Conservation (phyloP, 2,113 vertebrate genomes). For the Callipepla californica region DNA sequence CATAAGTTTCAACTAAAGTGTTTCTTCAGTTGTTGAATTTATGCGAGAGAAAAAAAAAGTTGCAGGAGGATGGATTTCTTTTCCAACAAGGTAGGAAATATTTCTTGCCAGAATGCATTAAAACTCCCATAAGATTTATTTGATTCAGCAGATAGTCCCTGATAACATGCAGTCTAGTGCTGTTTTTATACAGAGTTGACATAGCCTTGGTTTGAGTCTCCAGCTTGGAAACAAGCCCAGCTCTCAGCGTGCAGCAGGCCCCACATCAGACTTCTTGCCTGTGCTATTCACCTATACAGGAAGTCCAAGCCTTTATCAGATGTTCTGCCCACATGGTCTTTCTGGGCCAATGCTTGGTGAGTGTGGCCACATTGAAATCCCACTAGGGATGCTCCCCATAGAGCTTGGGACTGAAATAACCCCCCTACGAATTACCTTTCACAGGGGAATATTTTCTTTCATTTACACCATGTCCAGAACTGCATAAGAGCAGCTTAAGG, state of each 20-base stretch:
- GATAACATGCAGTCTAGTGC: background rate
- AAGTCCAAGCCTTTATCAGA: background rate
- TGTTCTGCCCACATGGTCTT: fast-evolving
- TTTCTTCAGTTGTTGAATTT: background rate
- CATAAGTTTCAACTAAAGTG: background rate
- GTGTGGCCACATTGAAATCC: background rate
- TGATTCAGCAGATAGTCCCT: background rate
- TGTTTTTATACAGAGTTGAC: background rate
- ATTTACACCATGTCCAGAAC: background rate
- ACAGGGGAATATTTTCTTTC: background rate
- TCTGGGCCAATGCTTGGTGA: background rate
- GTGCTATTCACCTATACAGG: background rate
- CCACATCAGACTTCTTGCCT: background rate
- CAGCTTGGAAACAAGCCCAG: background rate
- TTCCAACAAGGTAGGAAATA: background rate
- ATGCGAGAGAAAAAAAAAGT: background rate
- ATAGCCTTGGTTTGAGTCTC: background rate
- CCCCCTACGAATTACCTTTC: background rate
- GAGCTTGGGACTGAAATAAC: background rate
- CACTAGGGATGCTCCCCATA: too few species aligned
- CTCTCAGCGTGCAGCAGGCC: background rate
- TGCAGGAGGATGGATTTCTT: background rate
- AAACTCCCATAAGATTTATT: background rate
- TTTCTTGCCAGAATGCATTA: background rate
- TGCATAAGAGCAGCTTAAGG: background rate